A percentile compares a stretch with the other conserved stretches of the same genome.
Conservation (phyloP, 2,797 vertebrate species). For the Rhinophrynus dorsalis region DNA sequence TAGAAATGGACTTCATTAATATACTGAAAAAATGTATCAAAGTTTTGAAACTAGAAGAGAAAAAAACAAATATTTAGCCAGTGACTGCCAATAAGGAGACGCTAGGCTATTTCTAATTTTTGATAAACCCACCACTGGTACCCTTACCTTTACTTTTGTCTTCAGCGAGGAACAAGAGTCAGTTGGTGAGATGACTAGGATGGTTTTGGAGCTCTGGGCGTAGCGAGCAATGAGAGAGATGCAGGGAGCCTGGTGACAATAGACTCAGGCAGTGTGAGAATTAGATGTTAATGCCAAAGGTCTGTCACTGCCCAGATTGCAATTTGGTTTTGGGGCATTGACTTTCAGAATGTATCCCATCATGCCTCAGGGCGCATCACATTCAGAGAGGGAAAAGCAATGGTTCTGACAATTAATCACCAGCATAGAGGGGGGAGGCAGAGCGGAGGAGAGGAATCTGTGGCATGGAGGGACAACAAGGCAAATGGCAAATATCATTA, state of each 20-base stretch:
- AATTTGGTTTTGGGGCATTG: conserved; percentile 50
- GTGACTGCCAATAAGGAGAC: too few relatives aligned
- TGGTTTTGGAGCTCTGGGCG: conserved; percentile 5
- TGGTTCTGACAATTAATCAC: conserved; percentile 12
- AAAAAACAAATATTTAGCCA: too few relatives aligned
- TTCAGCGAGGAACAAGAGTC: neutral
- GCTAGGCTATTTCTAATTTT: too few relatives aligned
- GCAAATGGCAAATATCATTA: too few relatives aligned
- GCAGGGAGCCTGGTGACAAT: conserved; percentile 38
- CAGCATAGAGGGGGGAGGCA: neutral
- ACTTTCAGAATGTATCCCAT: conserved; percentile 47
- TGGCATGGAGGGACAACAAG: too few relatives aligned
- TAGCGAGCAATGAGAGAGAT: conserved; percentile 19
- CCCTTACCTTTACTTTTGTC: conserved; percentile 20
- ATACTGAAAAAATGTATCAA: too few relatives aligned
- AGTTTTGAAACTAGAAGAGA: too few relatives aligned
- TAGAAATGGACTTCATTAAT: too few relatives aligned
- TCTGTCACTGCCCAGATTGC: conserved; percentile 47
- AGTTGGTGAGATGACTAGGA: neutral
- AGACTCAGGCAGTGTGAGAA: conserved; percentile 36
- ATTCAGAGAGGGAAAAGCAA: conserved; percentile 7
- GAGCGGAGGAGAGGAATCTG: neutral
- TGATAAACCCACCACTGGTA: too few relatives aligned
- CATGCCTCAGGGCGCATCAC: conserved; percentile 35
- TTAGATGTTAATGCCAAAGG: conserved; percentile 40